Base-by-base conservation (phyloP, 2,888 invertebrate species). In the Orthonychiurus folsomi region DNA sequence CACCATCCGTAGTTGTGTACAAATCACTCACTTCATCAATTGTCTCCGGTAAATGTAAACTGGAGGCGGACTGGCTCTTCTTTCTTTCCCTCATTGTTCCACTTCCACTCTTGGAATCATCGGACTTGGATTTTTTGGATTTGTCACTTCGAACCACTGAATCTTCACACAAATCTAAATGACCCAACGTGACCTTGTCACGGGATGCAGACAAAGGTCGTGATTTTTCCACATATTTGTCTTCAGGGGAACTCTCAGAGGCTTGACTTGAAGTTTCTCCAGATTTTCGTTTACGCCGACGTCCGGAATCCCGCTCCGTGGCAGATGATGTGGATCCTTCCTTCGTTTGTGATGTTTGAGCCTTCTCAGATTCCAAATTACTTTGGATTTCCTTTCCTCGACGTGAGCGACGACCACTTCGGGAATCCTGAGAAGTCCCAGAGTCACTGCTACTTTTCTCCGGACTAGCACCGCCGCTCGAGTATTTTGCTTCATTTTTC, bases 151-250 rank as follows among this genome's bases (percentile, higher is more conserved):
- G 65, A 21, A 67, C 66, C 61, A 66, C 61, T 9, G 60, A 37
- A 18, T 71, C 73, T 23, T 64, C 60, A 59, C 64, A 69, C 26
- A 73, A 64, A 15, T 73, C 73, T 28, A 73, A 61, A 59, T 73
- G 67, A 18, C 68, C 66, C 9, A 53, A 60, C 5, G 53, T 53
- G 9, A 60, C 25, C 21, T 60, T 60, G 9, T 60, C 60, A 3
- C 60, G 3, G 12, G 59, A 48, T 3, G 59, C 59, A n/a, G 59
- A 59, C n/a, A 50, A 5, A 23, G 59, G 59, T 23, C 59, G 48
- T 21, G 28, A 20, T 28, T 57, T 5, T 9, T 27, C 37, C 48
- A 3, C 5, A 18, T 9, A 2, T n/a, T 50, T 20, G 21, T 15
- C 23, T 47, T 59, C 23, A 3, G 47, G 12, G 48, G n/a, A 15